Conservation (phyloP, 2,888 invertebrate species). For the Lucinisca nassula region DNA sequence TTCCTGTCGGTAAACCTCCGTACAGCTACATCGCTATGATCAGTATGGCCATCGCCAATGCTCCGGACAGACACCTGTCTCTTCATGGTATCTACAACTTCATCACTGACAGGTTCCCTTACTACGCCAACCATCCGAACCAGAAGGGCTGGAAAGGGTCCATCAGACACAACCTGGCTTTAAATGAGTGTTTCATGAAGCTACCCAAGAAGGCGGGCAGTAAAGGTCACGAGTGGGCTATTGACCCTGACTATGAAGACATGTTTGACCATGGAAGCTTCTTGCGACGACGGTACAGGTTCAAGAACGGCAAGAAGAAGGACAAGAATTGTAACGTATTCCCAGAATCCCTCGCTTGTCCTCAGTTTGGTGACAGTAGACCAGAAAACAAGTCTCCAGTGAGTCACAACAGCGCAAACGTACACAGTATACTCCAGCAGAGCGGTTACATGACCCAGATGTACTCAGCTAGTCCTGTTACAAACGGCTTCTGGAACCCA, state of each 20-base stretch:
- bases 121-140: conserved; percentile 77
- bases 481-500: conserved; percentile 31
- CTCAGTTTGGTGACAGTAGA: conserved; percentile 45
- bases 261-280: conserved; percentile 85
- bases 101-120: conserved; percentile 80
- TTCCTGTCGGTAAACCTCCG: conserved; percentile 83
- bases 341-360: conserved; percentile 28
- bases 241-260: conserved; percentile 82
- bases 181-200: conserved; percentile 85
- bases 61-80: conserved; percentile 73
- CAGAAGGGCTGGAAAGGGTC: conserved; percentile 84
- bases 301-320: conserved; percentile 76
- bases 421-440: conserved; percentile 46
- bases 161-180: conserved; percentile 84
- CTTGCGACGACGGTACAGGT: conserved; percentile 81
- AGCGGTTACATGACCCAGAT: conserved; percentile 35
- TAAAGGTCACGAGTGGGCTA: conserved; percentile 84
- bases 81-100: conserved; percentile 83
- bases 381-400: conserved; percentile 43
- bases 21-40: conserved; percentile 85
- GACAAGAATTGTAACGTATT: background rate
- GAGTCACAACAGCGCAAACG: conserved; percentile 22
- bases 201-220: conserved; percentile 78
- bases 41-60: conserved; percentile 83
- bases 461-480: background rate